Evolutionary conservation across 2,113 vertebrate species (phyloP), one percentile per base, ranked within the genome.

Genomic region (Onychorhynchus coronatus): DNA sequence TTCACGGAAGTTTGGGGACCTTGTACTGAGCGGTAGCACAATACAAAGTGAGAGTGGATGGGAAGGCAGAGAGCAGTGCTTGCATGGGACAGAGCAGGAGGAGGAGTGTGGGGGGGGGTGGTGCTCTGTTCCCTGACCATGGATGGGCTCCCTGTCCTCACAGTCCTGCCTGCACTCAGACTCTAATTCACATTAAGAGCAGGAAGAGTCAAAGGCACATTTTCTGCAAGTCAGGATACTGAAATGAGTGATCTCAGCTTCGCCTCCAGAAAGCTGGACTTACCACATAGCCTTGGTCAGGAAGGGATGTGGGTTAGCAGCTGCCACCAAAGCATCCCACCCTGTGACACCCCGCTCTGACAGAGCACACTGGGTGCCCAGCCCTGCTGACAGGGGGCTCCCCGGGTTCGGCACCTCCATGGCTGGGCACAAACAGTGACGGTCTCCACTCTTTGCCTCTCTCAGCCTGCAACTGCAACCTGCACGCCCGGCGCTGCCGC

Each of bases 401-500:
- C 39, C 8, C 0, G 3, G 55, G 55, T 12, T 1, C 19, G 81
- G 22, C 50, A 63, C 8, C 39, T 55, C 47, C 3, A 0, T 2
- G 25, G 3, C 3, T 0, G 2, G 39, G 33, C 8, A 3, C 61
- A 2, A 55, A 9, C 0, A 18, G 63, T 95, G 67, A 96, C 4
- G 0, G 0, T 14, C 28, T 95, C 27, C 30, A 2, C 78, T 85
- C 63, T 95, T 47, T 92, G 68, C 53, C 85, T 74, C 85, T 53
- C 33, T 0, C 98, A 99, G 99, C 99, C 93, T 99, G 99, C 79
- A 99, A 99, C 97, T 99, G 99, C 81, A 99, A 99, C 97, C 99
- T 99, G 19, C 99, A 99, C 2, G 99, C 99, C 7, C 98, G 99
- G 33, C 98, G 99, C 49, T 99, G 99, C 85, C 99, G 99, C 41